phyloP scores from a whole-genome alignment of 1,140 invertebrate genomes.

The Macrotrachela quadricornifera region DNA sequence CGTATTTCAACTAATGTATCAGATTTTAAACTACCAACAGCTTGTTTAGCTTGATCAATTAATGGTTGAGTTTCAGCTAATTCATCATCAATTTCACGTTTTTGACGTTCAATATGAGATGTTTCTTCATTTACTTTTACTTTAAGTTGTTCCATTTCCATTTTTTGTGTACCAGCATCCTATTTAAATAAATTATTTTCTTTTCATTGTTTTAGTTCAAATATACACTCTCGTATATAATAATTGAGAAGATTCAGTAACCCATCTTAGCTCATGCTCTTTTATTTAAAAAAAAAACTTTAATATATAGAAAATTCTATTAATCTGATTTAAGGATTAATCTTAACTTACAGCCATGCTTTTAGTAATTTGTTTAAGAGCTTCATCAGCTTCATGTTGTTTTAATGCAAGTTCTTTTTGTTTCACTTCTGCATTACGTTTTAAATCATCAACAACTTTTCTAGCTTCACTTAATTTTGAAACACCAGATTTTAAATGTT shows the following conservation, averaged over 20 bases:
- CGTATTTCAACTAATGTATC: slow-evolving; percentile 83
- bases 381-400: slow-evolving; percentile 62
- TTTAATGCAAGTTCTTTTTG: slow-evolving; percentile 61
- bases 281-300: too few species aligned
- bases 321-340: too few species aligned
- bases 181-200: slow-evolving; percentile 9
- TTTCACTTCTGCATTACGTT: slow-evolving; percentile 65
- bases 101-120: slow-evolving; percentile 45
- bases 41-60: slow-evolving; percentile 50
- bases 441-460: slow-evolving; percentile 57
- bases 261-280: too few species aligned
- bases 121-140: slow-evolving; percentile 70
- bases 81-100: slow-evolving; percentile 71
- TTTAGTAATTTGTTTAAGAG: slow-evolving; percentile 71
- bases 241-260: too few species aligned
- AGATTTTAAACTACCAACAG: slow-evolving; percentile 77
- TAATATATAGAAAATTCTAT: too few species aligned
- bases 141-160: slow-evolving; percentile 72
- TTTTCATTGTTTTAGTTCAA: too few species aligned
- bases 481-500: slow-evolving; percentile 55
- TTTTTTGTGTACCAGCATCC: slow-evolving; percentile 66
- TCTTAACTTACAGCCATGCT: slow-evolving; percentile 52
- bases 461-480: slow-evolving; percentile 69
- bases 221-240: too few species aligned
- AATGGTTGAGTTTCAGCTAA: slow-evolving; percentile 75